Conservation (phyloP, 1,140 invertebrate genomes). For the Aphaenogaster floridana region DNA sequence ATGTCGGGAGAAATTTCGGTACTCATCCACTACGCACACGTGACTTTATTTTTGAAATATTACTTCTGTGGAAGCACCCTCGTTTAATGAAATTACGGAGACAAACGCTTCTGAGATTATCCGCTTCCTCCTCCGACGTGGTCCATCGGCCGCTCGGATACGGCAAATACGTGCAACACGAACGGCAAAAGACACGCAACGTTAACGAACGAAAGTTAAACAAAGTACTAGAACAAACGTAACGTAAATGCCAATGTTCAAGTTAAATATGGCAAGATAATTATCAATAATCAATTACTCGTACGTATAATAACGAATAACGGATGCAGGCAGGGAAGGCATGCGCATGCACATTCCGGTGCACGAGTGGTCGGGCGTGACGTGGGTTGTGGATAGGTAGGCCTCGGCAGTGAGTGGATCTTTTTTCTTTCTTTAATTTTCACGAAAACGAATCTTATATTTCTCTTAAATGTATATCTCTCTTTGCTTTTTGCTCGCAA, state of each 20-base stretch:
- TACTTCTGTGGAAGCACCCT: background rate
- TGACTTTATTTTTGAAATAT: background rate
- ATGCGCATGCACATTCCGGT: constrained; percentile 86
- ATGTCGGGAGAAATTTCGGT: constrained; percentile 22
- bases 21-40: background rate
- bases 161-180: constrained; percentile 83
- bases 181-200: constrained; percentile 79
- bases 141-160: constrained; percentile 64
- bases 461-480: constrained; percentile 54
- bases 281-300: constrained; percentile 74
- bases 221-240: constrained; percentile 55
- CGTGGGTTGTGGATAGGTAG: constrained; percentile 77
- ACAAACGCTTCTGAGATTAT: background rate
- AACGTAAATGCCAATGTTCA: constrained; percentile 66
- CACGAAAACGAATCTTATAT: constrained; percentile 52
- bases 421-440: constrained; percentile 61
- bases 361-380: constrained; percentile 83
- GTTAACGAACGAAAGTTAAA: constrained; percentile 70
- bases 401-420: constrained; percentile 82
- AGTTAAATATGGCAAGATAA: constrained; percentile 74
- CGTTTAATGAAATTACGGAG: background rate
- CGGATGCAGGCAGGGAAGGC: constrained; percentile 80
- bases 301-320: constrained; percentile 75
- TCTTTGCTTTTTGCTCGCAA: constrained; percentile 45
- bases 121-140: constrained; percentile 53